A percentile compares a stretch with the other conserved stretches of the same genome.
These are phyloP conservation scores for Chaetura pelagica DNA, from an alignment of 2,113 vertebrate species.

Conservation along the genomic window DNA sequence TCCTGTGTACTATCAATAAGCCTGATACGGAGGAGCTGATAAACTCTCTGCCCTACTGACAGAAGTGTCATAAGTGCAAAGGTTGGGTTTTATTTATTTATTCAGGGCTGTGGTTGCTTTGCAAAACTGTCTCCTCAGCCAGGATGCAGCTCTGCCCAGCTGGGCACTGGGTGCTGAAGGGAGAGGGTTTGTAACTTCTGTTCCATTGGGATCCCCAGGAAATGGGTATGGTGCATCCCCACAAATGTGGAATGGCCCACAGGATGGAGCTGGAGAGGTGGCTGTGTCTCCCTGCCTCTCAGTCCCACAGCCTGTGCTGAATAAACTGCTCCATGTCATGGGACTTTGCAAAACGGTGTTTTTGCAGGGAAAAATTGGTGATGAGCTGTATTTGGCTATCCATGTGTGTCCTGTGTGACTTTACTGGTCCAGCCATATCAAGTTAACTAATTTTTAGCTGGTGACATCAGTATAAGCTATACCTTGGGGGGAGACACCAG, in stretches of 20 bases:
- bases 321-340: neutral
- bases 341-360: neutral
- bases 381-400: neutral
- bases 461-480: neutral
- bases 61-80: neutral
- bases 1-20: neutral
- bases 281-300: rapidly evolving
- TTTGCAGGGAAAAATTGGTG: rapidly evolving
- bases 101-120: rapidly evolving
- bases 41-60: neutral
- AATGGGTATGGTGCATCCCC: neutral
- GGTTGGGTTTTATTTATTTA: neutral
- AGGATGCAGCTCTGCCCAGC: neutral
- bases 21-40: neutral
- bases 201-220: neutral
- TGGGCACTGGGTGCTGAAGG: neutral
- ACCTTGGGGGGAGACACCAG: rapidly evolving
- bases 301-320: neutral
- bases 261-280: neutral
- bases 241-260: neutral
- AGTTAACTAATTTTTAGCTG: neutral
- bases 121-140: neutral
- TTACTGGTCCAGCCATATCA: too few species aligned
- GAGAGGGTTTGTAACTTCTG: neutral
- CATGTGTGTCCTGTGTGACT: neutral